phyloP scores from a whole-genome alignment of 1,140 invertebrate species.

The Eueides isabella region DNA sequence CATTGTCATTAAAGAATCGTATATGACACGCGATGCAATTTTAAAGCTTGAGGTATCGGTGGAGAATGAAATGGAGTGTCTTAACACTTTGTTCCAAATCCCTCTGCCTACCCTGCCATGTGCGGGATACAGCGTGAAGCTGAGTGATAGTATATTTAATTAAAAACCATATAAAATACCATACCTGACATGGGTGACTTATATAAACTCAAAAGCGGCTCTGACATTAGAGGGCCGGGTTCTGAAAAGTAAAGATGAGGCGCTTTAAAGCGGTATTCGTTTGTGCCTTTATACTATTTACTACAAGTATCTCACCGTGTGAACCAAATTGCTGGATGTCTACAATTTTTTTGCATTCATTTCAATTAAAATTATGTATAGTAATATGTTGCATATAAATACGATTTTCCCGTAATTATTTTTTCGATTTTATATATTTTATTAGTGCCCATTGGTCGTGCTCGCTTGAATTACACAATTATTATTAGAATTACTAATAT shows the following conservation, averaged over 20 bases:
- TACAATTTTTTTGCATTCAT: neutral
- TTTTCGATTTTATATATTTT: too few species aligned
- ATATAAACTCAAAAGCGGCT: slow-evolving; percentile 76
- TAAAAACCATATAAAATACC: slow-evolving; percentile 18
- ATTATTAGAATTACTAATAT: too few species aligned
- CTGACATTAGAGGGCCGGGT: slow-evolving; percentile 70
- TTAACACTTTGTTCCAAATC: too few species aligned
- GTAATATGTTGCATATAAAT: slow-evolving; percentile 8
- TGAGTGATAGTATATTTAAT: neutral
- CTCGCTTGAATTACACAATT: too few species aligned
- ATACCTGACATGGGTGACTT: slow-evolving; percentile 79
- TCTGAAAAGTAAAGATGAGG: slow-evolving; percentile 64
- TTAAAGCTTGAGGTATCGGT: too few species aligned
- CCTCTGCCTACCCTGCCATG: too few species aligned
- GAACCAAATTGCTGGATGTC: slow-evolving; percentile 9
- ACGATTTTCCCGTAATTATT: neutral
- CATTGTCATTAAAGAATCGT: too few species aligned
- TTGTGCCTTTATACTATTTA: slow-evolving; percentile 9
- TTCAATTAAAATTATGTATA: neutral
- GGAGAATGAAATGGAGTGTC: too few species aligned
- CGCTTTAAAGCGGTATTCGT: slow-evolving; percentile 25
- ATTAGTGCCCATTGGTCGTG: too few species aligned
- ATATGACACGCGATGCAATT: too few species aligned
- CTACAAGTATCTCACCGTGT: slow-evolving; percentile 20
- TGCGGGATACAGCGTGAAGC: too few species aligned